Conservation (phyloP, 2,797 vertebrate genomes). For the Anas georgica region DNA sequence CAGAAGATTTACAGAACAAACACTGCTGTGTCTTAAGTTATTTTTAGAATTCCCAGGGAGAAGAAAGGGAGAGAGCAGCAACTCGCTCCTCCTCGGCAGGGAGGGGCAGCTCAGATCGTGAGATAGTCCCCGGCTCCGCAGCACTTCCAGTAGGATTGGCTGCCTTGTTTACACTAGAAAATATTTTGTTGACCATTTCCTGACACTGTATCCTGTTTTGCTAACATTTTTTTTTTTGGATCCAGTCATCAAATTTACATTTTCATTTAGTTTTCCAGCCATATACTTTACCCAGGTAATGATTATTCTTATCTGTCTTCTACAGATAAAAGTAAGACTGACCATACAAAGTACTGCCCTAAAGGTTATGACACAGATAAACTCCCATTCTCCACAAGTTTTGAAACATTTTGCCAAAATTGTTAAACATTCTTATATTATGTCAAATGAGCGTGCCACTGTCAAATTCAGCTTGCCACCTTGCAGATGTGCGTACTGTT, state of each 20-base stretch:
- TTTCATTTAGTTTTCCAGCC: not conserved
- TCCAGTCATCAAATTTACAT: not conserved
- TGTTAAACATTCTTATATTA: not conserved
- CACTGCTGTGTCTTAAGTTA: not conserved
- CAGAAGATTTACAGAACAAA: constrained; percentile 3
- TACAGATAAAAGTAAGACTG: constrained; percentile 10
- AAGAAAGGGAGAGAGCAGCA: not conserved
- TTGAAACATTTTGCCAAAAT: not conserved
- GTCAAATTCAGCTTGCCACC: not conserved
- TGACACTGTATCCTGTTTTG: constrained; percentile 23
- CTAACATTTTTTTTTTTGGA: not conserved
- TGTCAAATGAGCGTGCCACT: not conserved
- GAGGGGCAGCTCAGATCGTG: not conserved
- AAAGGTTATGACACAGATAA: not conserved
- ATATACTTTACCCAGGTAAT: not conserved
- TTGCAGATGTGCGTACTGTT: not conserved
- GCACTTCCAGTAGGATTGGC: not conserved
- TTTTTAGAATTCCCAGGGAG: constrained; percentile 26
- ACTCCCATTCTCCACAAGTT: not conserved
- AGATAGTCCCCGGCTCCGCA: not conserved
- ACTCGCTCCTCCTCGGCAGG: not conserved
- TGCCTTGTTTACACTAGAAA: not conserved
- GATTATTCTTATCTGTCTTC: constrained; percentile 16
- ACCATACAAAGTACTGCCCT: not conserved
- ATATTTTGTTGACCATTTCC: constrained; percentile 3